phyloP scores from a whole-genome alignment of 2,888 invertebrate genomes.

The Schizotus pectinicornis region DNA sequence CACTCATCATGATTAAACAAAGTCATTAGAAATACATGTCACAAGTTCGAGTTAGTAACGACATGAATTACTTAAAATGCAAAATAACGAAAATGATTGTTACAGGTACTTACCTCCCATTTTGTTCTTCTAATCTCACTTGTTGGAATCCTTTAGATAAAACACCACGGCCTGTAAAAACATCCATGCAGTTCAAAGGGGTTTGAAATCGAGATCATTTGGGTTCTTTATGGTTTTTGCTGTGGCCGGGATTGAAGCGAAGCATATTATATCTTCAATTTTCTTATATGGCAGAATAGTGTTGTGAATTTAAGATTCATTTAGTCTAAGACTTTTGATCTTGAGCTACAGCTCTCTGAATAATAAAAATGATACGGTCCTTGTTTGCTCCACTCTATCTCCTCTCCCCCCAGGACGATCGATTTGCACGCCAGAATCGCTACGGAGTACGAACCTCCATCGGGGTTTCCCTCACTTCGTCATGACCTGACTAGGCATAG shows the following conservation, averaged over 20 bases:
- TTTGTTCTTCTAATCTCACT: constrained; percentile 56
- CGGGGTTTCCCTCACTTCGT: constrained; percentile 56
- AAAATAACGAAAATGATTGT: too few relatives aligned
- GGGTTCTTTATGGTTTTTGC: neutral
- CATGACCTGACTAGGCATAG: too few relatives aligned
- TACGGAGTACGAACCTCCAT: constrained; percentile 53
- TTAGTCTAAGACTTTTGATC: constrained; percentile 30
- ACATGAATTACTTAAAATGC: too few relatives aligned
- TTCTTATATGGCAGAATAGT: too few relatives aligned
- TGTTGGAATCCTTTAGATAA: constrained; percentile 56
- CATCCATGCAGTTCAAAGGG: constrained; percentile 57
- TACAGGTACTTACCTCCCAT: constrained; percentile 66
- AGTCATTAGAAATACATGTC: too few relatives aligned
- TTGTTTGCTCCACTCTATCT: constrained; percentile 48
- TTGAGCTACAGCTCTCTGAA: constrained; percentile 54
- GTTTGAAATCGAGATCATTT: constrained; percentile 35
- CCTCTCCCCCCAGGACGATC: too few relatives aligned
- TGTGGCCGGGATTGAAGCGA: constrained; percentile 11
- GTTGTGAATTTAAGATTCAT: too few relatives aligned
- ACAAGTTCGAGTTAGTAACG: too few relatives aligned
- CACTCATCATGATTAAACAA: too few relatives aligned
- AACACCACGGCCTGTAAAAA: constrained; percentile 65
- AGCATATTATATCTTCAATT: too few relatives aligned
- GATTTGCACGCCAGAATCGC: too few relatives aligned
- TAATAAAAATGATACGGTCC: constrained; percentile 59